Conservation (phyloP, 2,113 vertebrate species). For the Elachura formosa region DNA sequence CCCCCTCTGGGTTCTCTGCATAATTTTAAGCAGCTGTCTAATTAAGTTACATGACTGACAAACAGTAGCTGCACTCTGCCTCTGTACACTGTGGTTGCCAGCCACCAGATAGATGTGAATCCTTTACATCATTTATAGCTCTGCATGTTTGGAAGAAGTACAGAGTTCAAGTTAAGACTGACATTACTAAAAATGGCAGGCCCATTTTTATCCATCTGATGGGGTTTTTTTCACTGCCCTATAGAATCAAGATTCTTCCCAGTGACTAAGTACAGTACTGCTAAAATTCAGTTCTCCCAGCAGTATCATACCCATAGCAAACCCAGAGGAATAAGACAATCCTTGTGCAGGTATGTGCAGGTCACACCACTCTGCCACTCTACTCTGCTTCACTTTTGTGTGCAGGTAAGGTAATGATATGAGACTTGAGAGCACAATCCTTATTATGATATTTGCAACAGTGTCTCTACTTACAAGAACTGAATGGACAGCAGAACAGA, state of each 20-base stretch:
- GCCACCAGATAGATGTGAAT: neutral
- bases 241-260: neutral
- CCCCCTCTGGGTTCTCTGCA: neutral
- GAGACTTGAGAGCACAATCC: neutral
- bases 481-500: neutral
- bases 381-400: neutral
- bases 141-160: neutral
- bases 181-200: neutral
- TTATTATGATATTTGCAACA: neutral
- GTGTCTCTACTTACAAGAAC: neutral
- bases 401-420: neutral
- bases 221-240: neutral
- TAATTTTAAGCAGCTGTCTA: neutral
- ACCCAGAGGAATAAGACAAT: neutral
- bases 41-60: neutral
- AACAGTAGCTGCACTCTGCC: neutral
- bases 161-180: neutral
- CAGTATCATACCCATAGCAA: neutral
- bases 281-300: neutral
- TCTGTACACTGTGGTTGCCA: neutral
- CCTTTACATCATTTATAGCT: neutral
- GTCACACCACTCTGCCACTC: neutral
- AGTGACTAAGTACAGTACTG: neutral
- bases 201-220: neutral
- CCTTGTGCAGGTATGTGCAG: neutral